Base-by-base conservation (phyloP, 2,113 vertebrate species). In the Rhineura floridana region DNA sequence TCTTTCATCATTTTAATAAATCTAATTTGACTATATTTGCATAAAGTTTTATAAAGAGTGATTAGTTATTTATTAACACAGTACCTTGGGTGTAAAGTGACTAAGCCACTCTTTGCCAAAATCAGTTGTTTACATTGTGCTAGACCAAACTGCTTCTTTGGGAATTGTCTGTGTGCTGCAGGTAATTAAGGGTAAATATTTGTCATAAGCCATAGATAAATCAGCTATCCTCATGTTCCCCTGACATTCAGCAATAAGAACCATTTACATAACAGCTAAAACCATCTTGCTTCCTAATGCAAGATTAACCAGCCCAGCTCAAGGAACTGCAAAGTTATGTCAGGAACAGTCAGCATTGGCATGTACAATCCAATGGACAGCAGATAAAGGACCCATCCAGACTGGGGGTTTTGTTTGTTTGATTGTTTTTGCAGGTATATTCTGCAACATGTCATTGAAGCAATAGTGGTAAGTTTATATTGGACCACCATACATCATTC, bases 1-100 rank as follows among this genome's bases (percentile, higher is more conserved):
- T 95, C 88, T 90, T 95, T 94, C 92, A 95, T 94, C 91, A 91
- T 92, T 95, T 93, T 96, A 97, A 95, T 96, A 96, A 96, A 96
- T 95, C 90, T 94, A 94, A 97, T 97, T 96, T 95, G 81, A 91
- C 85, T 90, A 81, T 0, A 94, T 96, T 95, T 96, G 86, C 93
- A 95, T 95, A 91, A 92, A 90, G 55, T 92, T 95, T 95, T 91
- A 85, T 89, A 91, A 95, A 92, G 33, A 93, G 86, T 75, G 85
- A 90, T 91, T 94, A 91, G 70, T 79, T 91, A 69, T 93, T 91
- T 94, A 90, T 82, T 90, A 94, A 84, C n/a, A 93, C 69, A 52
- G 59, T 55, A 91, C 73, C 87, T 94, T 93, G 90, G 75, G 84
- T 94, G 73, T 91, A 72, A 96, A 94, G 52, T 15, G 89, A 55